Percentiles rank a stretch among this genome's conserved stretches.
Conservation (phyloP, 2,797 vertebrate species). For the Borostomias antarcticus region DNA sequence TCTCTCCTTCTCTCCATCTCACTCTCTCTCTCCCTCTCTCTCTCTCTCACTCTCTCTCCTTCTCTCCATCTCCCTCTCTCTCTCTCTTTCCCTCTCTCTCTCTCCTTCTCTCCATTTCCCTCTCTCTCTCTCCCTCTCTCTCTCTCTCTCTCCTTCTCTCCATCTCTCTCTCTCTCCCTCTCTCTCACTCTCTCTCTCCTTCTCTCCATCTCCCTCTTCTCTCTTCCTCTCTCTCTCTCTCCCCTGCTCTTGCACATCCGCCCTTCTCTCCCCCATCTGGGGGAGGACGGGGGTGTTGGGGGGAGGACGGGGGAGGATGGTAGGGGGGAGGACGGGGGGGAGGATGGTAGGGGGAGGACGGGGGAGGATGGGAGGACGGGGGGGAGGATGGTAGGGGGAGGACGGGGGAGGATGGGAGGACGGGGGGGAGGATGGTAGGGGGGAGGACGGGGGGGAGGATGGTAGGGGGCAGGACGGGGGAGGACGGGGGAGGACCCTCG, state of each 20-base stretch:
- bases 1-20: too few relatives aligned
- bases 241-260: constrained; percentile 83
- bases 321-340: not conserved
- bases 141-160: too few relatives aligned
- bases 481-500: constrained; percentile 62
- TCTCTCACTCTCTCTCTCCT: too few relatives aligned
- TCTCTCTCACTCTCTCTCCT: too few relatives aligned
- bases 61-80: too few relatives aligned
- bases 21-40: too few relatives aligned
- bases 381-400: constrained; percentile 17
- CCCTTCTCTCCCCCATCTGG: too few relatives aligned
- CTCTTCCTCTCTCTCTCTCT: constrained; percentile 74
- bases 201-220: too few relatives aligned
- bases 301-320: not conserved
- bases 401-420: not conserved
- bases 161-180: too few relatives aligned
- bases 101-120: too few relatives aligned
- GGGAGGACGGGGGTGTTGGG: constrained; percentile 18
- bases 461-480: constrained; percentile 64
- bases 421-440: not conserved
- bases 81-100: too few relatives aligned
- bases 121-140: too few relatives aligned
- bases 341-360: constrained; percentile 24
- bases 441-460: constrained; percentile 30
- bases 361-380: constrained; percentile 5